A percentile compares a stretch with the other conserved stretches of the same genome.
Evolutionary conservation across 1,140 invertebrate species (phyloP).

Genomic region (Temnothorax curvispinosus): DNA sequence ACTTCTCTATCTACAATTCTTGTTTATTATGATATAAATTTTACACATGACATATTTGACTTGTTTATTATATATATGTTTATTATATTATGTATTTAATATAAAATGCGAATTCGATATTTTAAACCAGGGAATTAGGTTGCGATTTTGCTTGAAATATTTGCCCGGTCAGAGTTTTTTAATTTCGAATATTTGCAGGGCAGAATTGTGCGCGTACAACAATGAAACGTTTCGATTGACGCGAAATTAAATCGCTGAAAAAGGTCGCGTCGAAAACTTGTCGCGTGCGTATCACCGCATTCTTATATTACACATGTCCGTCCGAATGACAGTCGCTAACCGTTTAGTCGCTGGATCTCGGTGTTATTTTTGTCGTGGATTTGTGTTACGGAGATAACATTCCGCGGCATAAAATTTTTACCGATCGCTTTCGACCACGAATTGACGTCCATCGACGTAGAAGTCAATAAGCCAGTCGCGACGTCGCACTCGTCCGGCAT

Average conservation of each 20-base stretch:
- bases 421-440: conserved; percentile 33
- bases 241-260: conserved; percentile 31
- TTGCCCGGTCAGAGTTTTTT: conserved; percentile 5
- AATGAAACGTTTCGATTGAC: conserved; percentile 18
- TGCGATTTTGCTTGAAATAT: not conserved
- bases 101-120: not conserved
- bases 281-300: not conserved
- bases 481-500: not conserved
- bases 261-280: not conserved
- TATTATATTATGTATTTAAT: not conserved
- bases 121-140: conserved; percentile 1
- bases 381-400: not conserved
- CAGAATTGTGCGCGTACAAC: not conserved
- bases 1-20: not conserved
- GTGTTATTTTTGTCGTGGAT: not conserved
- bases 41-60: not conserved
- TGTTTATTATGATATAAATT: not conserved
- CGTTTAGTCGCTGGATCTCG: conserved; percentile 4
- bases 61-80: not conserved
- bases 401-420: conserved; percentile 39
- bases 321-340: not conserved
- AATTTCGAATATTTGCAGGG: conserved; percentile 19
- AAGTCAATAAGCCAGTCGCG: conserved; percentile 28
- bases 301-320: conserved; percentile 8
- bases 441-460: conserved; percentile 25